Evolutionary conservation across 2,797 vertebrate genomes (phyloP), one percentile per base, ranked within the genome.

Genomic region (Falco rusticolus): DNA sequence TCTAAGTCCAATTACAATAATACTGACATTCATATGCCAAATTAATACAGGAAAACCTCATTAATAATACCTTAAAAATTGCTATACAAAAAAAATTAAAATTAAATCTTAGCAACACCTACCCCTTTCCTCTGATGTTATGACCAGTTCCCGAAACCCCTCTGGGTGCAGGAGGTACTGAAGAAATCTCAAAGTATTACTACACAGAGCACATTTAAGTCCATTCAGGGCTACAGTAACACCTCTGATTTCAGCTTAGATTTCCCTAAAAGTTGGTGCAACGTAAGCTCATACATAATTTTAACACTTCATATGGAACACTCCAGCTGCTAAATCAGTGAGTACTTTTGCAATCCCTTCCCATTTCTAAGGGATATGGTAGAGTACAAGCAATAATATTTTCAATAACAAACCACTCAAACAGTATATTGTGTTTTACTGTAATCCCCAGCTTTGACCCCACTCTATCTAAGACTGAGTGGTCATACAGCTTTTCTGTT

Each of bases 61-160:
- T 60, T 64, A 76, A 68, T 54, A 47, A 60, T 37, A 72, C 2
- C 2, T 51, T 83, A 22, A 72, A 76, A 71, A 41, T 4, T 31
- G 9, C 76, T 71, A 33, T 9, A 33, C 6, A 26, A 72, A 68
- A 53, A 43, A 16, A 43, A 16, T 37, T 37, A 41, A 41, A 41
- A 41, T 12, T 14, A 41, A 41, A 33, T 43, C 21, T 33, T 61
- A 33, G 4, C 25, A 81, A 53, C 8, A 53, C 5, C 66, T 39
- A 33, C 11, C 6, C 20, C 11, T 71, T 92, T 79, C 31, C 19
- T 83, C 25, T 83, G 24, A 43, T 25, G 13, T 41, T 71, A 31
- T 0, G 1, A 39, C 3, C 21, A 37, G 5, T 12, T 48, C 25
- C 71, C 71, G 54, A 83, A 82, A 78, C 4, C 6, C 3, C 4